Evolutionary conservation across 2,888 invertebrate genomes (phyloP), one percentile per base, ranked within the genome.

Genomic region (Archips xylosteana): DNA sequence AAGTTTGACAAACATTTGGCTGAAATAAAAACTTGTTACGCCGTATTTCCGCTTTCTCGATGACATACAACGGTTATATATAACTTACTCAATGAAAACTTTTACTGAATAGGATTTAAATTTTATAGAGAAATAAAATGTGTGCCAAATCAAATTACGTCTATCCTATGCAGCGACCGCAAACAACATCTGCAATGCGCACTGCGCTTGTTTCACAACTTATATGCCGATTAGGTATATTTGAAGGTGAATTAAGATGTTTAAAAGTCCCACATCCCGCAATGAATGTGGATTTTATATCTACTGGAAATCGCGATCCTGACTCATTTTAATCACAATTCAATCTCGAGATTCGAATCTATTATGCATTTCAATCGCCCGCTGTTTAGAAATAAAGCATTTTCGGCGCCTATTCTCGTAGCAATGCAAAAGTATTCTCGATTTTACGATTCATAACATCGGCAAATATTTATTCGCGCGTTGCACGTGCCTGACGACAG

Each of bases 151-250:
- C 70, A 77, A 78, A 77, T 72, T 49, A 75, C 75, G 64, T 63
- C 76, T 77, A 78, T 80, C 79, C 80, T 68, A 67, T 75, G 76
- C 75, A 75, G 75, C 71, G 54, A 67, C 75, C 71, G 76, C 74
- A 76, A 76, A 77, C 77, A 75, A 75, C 75, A 78, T 76, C 85
- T 84, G 85, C 84, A 85, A 75, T 85, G 85, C 85, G 82, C 79
- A 70, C 8, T 74, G 74, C 60, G 54, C 64, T 64, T 45, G 59
- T 47, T 64, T 65, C 12, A 4, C 15, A 45, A 60, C 42, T 64
- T 60, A 49, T 69, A 60, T 15, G 42, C 51, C 49, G 57, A 42
- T 72, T 39, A 39, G 23, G 23, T 47, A 59, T 15, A 63, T 42
- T 54, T 65, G 15, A 64, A 23, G 47, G 13, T 32, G 6, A 23